Evolutionary conservation across 1,140 invertebrate genomes (phyloP), one percentile per base, ranked within the genome.

Genomic region (Habropoda laboriosa): DNA sequence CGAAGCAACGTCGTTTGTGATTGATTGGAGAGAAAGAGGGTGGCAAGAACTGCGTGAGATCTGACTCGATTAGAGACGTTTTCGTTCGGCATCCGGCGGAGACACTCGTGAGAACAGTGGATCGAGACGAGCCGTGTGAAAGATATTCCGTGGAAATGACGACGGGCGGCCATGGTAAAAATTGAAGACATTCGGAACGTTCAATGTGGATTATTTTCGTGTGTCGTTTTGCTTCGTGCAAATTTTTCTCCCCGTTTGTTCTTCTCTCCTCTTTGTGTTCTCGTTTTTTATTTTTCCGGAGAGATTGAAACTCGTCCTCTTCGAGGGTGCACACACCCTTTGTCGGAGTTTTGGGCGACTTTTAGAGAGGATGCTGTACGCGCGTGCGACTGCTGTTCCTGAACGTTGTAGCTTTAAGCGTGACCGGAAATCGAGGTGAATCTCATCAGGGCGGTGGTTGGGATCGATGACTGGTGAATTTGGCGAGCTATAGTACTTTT

Each of bases 391-490:
- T 16, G 76, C 47, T 72, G 67, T 72, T 72, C 67, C 67, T 63
- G 47, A 45, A 45, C 27, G 57, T 53, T 47, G 30, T 76, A 79
- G 76, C 67, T 79, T 79, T 79, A 79, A 67, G 42, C 47, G 60
- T 51, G 58, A 68, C 64, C n/a, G n/a, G 30, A 7, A 42, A n/a
- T 35, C 18, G 47, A 55, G 38, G 35, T 10, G 13, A 42, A 21
- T 75, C 49, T 57, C 58, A n/a, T 66, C 63, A 53, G 47, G 35
- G 30, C 35, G 27, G 21, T 60, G 13, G 5, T 27, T 30, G 8
- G 7, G 12, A 30, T n/a, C 27, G 27, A 1, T 38, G n/a, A 38
- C 21, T 45, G 2, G 27, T 16, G 57, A 42, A 42, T 42, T 42
- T 42, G 40, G 40, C 12, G 12, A 12, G 5, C 40, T 5, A 6